Evolutionary conservation across 1,140 invertebrate genomes (phyloP).

Genomic region (Parasteatoda tepidariorum): DNA sequence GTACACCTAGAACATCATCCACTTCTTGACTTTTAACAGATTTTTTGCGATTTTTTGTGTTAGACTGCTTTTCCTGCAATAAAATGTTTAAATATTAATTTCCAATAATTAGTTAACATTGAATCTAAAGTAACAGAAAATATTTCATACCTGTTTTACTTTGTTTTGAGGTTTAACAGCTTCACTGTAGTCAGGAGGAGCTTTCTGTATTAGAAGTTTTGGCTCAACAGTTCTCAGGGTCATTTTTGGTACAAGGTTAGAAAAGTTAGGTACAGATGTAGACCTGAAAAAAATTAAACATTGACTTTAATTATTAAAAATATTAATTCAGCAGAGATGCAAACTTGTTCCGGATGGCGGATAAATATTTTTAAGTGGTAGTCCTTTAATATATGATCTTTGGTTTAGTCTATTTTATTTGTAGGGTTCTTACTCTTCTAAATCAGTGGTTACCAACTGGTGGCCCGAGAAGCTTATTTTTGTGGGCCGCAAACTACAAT

Average conservation of each 20-base stretch:
- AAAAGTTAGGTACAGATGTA: constrained; percentile 72
- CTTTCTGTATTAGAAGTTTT: constrained; percentile 68
- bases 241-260: constrained; percentile 59
- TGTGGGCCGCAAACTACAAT: too few species aligned
- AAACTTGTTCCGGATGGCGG: too few species aligned
- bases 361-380: too few species aligned
- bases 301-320: too few species aligned
- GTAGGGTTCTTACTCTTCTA: too few species aligned
- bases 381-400: too few species aligned
- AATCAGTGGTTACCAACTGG: too few species aligned
- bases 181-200: constrained; percentile 78
- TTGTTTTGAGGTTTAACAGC: constrained; percentile 73
- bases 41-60: constrained; percentile 56
- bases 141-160: constrained; percentile 24
- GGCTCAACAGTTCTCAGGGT: neutral
- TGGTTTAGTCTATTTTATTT: too few species aligned
- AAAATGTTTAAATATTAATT: neutral
- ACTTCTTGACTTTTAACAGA: constrained; percentile 86
- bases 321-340: too few species aligned
- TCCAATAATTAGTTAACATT: neutral
- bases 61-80: constrained; percentile 23
- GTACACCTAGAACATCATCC: constrained; percentile 94
- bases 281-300: constrained; percentile 67
- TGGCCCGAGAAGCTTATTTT: too few species aligned
- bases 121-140: neutral